Base-by-base conservation (phyloP, 2,797 vertebrate species). In the Peromyscus aztecus region DNA sequence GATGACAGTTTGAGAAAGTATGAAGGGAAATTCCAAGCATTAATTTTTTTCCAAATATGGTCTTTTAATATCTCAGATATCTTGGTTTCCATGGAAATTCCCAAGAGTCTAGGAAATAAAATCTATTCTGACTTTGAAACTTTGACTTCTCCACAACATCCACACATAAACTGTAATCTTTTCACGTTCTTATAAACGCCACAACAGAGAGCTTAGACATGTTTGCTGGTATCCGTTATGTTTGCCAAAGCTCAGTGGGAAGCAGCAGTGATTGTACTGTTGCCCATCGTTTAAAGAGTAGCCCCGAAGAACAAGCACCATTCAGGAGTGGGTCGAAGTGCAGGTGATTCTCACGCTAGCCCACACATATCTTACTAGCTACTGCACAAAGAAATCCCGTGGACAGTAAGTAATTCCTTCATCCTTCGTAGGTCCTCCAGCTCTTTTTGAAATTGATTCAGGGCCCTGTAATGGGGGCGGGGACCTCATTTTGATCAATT, bases 21-120 rank as follows among this genome's bases (percentile, higher is more conserved):
- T 34, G 75, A 93, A 83, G 77, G 89, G 80, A 96, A 97, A 97
- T 97, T 95, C 49, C 91, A 95, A 87, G 93, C 55, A 78, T 52
- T 84, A 61, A 43, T 65, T 92, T 89, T 88, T 88, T 96, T 97
- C 92, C 91, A 89, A 96, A 91, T 81, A 71, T 90, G 81, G 81
- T 55, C 90, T 94, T 95, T 59, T 52, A 16, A 96, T 55, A 59
- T 83, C 31, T 86, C 91, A 67, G 19, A 96, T 81, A 89, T 84
- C 52, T 82, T 85, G 29, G 55, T 96, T 93, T 91, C 83, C 94
- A 85, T 46, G 78, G 57, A 92, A 95, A 97, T 96, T 86, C 86
- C 92, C 55, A 92, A 46, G 34, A 82, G 21, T 94, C 83, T 86
- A 85, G 29, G 57, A 87, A 95, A 89, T 90, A 85, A 77, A 93